Conservation (phyloP, 2,113 vertebrate genomes). For the Mormyrus lacerda region DNA sequence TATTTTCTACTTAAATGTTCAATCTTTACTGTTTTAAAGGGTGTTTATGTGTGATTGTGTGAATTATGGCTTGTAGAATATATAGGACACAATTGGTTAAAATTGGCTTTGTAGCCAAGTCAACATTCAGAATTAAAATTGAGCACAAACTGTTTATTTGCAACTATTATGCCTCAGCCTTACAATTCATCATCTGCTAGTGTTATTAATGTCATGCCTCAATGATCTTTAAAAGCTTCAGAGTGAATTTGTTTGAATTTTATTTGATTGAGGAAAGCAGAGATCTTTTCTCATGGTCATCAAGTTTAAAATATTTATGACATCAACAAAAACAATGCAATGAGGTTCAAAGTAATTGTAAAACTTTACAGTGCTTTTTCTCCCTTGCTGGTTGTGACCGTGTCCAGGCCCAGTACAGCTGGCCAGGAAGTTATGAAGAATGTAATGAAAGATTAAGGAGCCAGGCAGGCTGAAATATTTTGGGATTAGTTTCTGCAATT, state of each 20-base stretch:
- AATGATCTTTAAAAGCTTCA: not conserved
- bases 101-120: not conserved
- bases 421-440: not conserved
- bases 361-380: not conserved
- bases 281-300: not conserved
- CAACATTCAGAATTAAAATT: not conserved
- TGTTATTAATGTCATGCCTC: not conserved
- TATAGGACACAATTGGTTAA: not conserved
- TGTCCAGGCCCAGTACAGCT: not conserved
- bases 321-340: not conserved
- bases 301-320: not conserved
- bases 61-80: not conserved
- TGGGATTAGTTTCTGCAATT: constrained; percentile 10
- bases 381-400: not conserved
- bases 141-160: not conserved
- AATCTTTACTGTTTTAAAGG: not conserved
- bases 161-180: not conserved
- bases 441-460: not conserved
- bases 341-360: not conserved
- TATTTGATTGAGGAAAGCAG: not conserved
- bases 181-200: not conserved
- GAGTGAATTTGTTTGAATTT: not conserved
- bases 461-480: not conserved
- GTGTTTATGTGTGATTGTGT: not conserved
- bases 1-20: not conserved